Evolutionary conservation across 2,888 invertebrate genomes (phyloP), one percentile per base, ranked within the genome.

Genomic region (Muschampia plurimacula): DNA sequence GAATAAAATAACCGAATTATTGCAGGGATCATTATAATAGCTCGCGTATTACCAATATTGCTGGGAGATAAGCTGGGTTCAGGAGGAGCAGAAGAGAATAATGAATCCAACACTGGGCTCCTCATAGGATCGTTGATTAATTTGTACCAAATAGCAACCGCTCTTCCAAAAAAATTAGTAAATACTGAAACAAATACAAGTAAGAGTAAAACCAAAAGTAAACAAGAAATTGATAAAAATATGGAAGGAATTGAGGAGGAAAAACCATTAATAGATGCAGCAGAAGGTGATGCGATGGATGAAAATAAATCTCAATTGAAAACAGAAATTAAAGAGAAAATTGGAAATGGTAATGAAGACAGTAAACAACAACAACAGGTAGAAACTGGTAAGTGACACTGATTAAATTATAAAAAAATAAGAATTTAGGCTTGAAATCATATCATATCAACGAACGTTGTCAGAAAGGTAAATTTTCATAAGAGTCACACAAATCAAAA

Each of bases 91-190:
- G 44, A 44, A n/a, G 41, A 63, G 4, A 63, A n/a, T 44, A 44
- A 15, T 63, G 63, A 44, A 32, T 41, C 63, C 15, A 15, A 44
- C 8, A 32, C 12, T 10, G 63, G 63, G 12, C 63, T 63, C 9
- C 15, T 63, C 15, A 44, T 63, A 22, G 63, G 63, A 44, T 44
- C 64, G 6, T 12, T 64, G 22, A 22, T 64, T 46, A 46, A 28
- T 64, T 64, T 64, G 28, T 28, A 13, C 41, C 64, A 64, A 64
- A 46, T 64, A 22, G 36, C 44, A 44, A 44, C 64, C 13, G 10
- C 28, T 64, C 8, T 64, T 22, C 64, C 64, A 2, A 64, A 64
- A 64, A n/a, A 62, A 41, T 15, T n/a, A n/a, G 15, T 9, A 62
- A 41, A 10, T 36, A 36, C 36, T 1, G 15, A 62, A 36, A 36